These are phyloP conservation scores for Melanerpes formicivorus DNA, from an alignment of 2,113 vertebrate genomes.

Conservation along the genomic window DNA sequence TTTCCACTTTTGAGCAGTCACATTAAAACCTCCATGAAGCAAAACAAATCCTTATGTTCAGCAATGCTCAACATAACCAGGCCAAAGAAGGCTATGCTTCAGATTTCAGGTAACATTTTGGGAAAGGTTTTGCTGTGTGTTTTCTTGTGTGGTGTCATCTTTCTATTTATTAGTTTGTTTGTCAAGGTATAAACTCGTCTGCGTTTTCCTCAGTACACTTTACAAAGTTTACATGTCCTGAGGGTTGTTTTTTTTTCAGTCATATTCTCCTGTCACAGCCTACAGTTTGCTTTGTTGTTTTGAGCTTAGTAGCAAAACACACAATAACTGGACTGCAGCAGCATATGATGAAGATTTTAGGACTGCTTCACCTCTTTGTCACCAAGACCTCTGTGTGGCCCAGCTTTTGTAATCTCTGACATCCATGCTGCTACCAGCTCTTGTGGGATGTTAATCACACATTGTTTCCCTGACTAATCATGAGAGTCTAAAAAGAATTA, in stretches of 20 bases:
- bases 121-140: neutral
- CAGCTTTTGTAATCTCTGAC: neutral
- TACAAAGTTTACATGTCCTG: slow-evolving; percentile 3
- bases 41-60: neutral
- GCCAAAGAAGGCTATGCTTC: neutral
- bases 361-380: neutral
- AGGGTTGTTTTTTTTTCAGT: neutral
- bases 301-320: neutral
- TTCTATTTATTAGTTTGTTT: neutral
- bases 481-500: neutral
- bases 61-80: neutral
- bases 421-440: neutral
- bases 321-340: slow-evolving; percentile 6
- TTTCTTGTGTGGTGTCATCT: neutral
- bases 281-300: slow-evolving; percentile 1
- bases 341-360: neutral
- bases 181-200: neutral
- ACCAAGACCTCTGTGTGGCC: neutral
- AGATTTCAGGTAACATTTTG: neutral
- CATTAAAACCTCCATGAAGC: neutral
- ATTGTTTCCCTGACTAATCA: neutral
- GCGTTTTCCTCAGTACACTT: neutral
- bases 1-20: neutral
- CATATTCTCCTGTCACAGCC: slow-evolving; percentile 12
- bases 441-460: neutral